Evolutionary conservation across 2,113 vertebrate species (phyloP).

Genomic region (Antechinus flavipes): DNA sequence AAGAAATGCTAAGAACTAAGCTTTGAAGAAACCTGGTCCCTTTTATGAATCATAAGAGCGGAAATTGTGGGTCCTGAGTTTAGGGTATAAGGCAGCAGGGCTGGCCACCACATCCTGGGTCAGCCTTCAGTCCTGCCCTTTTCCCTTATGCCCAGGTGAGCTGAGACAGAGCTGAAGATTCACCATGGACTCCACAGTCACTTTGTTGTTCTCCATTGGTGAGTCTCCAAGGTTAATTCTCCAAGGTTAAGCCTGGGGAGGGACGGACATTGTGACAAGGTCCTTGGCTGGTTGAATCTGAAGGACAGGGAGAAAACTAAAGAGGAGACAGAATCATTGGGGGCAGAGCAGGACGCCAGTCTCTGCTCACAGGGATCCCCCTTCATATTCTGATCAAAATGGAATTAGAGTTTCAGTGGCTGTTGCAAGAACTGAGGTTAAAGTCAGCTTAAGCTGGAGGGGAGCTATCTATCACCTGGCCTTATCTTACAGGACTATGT

Average conservation of each 20-base stretch:
- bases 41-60: neutral
- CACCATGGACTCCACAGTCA: neutral
- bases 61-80: neutral
- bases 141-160: neutral
- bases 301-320: neutral
- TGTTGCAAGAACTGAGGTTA: too few species aligned
- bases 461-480: too few species aligned
- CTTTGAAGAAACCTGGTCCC: neutral
- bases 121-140: neutral
- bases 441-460: too few species aligned
- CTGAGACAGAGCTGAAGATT: neutral
- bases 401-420: too few species aligned
- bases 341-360: too few species aligned
- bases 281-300: neutral
- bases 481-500: too few species aligned
- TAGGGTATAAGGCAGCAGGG: neutral
- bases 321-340: neutral
- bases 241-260: neutral
- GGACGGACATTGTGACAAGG: neutral
- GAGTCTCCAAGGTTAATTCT: neutral
- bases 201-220: neutral
- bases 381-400: too few species aligned
- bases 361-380: too few species aligned
- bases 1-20: neutral
- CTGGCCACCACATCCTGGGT: neutral